A percentile compares a stretch with the other conserved stretches of the same genome.
Evolutionary conservation across 2,113 vertebrate genomes (phyloP).

Genomic region (Paramisgurnus dabryanus): DNA sequence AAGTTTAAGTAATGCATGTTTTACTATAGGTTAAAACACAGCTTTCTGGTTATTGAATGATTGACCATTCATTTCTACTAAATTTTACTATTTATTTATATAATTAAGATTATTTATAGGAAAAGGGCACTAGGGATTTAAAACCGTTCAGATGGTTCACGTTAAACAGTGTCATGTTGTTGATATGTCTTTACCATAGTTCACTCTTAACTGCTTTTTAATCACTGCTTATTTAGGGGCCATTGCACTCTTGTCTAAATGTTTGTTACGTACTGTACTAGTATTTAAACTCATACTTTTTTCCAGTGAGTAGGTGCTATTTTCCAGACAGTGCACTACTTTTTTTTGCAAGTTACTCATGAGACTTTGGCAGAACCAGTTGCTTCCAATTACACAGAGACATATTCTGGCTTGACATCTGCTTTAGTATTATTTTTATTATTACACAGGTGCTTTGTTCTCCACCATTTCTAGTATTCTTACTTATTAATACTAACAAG

Average conservation of each 20-base stretch:
- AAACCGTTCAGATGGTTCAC: slow-evolving; percentile 3
- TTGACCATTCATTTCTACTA: neutral
- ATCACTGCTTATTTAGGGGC: neutral
- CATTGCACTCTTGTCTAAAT: neutral
- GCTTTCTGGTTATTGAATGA: neutral
- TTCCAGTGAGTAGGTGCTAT: slow-evolving; percentile 30
- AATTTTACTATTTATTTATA: neutral
- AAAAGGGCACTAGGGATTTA: neutral
- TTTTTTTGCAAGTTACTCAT: neutral
- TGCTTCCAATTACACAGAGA: slow-evolving; percentile 4
- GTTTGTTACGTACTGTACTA: neutral
- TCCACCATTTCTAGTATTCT: slow-evolving; percentile 17
- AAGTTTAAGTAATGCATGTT: neutral
- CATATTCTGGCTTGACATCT: neutral
- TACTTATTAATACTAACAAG: slow-evolving; percentile 8
- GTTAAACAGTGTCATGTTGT: neutral
- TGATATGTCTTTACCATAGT: neutral
- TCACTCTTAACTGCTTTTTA: slow-evolving; percentile 1
- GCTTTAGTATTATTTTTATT: neutral
- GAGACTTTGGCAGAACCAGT: neutral
- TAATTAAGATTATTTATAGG: neutral
- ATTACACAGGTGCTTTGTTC: neutral
- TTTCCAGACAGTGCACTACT: slow-evolving; percentile 14
- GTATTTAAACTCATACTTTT: slow-evolving; percentile 15
- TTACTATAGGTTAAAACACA: neutral